phyloP scores from a whole-genome alignment of 2,888 invertebrate species.

The Orchesellides sinensis region DNA sequence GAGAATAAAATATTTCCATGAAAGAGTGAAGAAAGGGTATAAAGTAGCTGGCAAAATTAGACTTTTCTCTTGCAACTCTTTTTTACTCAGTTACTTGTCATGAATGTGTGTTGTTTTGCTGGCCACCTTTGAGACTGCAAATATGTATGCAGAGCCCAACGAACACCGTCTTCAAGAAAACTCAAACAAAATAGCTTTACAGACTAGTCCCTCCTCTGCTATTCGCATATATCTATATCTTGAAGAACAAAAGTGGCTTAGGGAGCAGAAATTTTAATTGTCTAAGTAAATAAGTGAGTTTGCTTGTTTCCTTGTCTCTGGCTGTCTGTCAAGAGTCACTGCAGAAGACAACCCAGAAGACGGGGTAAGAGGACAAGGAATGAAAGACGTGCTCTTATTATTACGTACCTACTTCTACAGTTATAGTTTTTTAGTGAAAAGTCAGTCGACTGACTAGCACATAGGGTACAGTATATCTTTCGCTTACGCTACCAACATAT shows the following conservation, averaged over 20 bases:
- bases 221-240: not conserved
- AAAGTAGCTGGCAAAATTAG: slow-evolving; percentile 2
- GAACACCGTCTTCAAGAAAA: not conserved
- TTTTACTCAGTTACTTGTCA: slow-evolving; percentile 17
- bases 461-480: no score
- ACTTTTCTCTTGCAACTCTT: slow-evolving; percentile 11
- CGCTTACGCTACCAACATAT: no score
- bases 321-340: slow-evolving; percentile 64
- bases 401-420: no score
- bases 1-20: no score
- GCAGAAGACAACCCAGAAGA: slow-evolving; percentile 43
- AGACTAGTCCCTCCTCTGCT: not conserved
- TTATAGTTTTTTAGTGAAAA: no score
- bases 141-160: not conserved
- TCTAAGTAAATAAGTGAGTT: slow-evolving; percentile 71
- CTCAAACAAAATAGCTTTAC: not conserved
- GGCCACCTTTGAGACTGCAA: slow-evolving; percentile 30
- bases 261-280: slow-evolving; percentile 68
- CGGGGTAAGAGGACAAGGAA: slow-evolving; percentile 28
- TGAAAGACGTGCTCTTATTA: slow-evolving; percentile 30
- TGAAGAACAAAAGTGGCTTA: slow-evolving; percentile 30
- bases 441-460: no score
- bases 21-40: not conserved
- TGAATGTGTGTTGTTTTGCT: slow-evolving; percentile 10
- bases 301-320: slow-evolving; percentile 68